Conservation (phyloP, 2,797 vertebrate genomes). For the Scleropages formosus region DNA sequence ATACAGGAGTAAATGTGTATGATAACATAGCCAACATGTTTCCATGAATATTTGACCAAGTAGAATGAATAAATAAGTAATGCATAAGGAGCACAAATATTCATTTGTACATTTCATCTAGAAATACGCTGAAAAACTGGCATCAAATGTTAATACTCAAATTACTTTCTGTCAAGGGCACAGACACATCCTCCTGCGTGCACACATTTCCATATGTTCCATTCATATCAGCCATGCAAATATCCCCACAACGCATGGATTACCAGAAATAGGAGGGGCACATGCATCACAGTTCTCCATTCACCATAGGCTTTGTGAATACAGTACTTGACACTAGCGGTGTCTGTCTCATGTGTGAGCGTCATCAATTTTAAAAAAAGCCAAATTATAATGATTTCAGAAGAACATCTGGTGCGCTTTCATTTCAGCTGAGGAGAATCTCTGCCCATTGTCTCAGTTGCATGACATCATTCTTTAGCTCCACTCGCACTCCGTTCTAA, state of each 20-base stretch:
- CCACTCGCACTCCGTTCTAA: conserved; percentile 77
- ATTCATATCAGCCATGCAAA: conserved; percentile 45
- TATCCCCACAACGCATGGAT: conserved; percentile 50
- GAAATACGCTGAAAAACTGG: not conserved
- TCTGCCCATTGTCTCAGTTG: conserved; percentile 93
- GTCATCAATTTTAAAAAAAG: conserved; percentile 31
- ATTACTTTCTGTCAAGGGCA: conserved; percentile 27
- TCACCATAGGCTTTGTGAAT: conserved; percentile 22
- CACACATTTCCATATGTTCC: conserved; percentile 20
- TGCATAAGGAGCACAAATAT: not conserved
- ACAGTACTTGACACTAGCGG: not conserved
- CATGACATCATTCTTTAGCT: conserved; percentile 85
- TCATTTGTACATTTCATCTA: not conserved
- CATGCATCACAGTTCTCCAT: conserved; percentile 53
- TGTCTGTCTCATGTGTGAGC: conserved; percentile 27
- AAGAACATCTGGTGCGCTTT: conserved; percentile 53
- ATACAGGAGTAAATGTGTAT: not conserved
- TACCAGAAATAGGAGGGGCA: conserved; percentile 50
- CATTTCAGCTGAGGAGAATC: conserved; percentile 75
- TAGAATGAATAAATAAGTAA: conserved; percentile 16
- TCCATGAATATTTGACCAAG: conserved; percentile 13
- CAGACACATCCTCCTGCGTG: conserved; percentile 5
- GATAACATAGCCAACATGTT: not conserved
- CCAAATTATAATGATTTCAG: conserved; percentile 28
- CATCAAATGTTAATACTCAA: conserved; percentile 21